Evolutionary conservation across 2,888 invertebrate genomes (phyloP), one percentile per base, ranked within the genome.

Genomic region (Acanthopleura granulata): DNA sequence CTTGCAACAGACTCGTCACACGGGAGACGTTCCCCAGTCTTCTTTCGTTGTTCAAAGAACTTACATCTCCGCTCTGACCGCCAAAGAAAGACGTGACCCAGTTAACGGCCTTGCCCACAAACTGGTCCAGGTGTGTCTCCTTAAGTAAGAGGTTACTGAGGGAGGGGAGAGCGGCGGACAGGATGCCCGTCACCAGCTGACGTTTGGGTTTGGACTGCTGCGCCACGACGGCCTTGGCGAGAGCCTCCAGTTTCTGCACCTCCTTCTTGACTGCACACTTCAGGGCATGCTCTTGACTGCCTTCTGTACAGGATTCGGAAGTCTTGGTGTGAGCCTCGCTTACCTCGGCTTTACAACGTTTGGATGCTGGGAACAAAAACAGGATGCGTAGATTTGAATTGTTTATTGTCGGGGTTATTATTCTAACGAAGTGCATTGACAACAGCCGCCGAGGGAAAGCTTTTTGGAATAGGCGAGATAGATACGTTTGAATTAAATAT

Each of bases 251-350:
- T 27, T 66, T 22, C 25, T 6, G 1, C 22, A 66, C 25, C 29
- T 66, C 66, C 14, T 66, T 66, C 66, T 66, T 66, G 66, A 66
- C 66, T 9, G 66, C 66, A 14, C 66, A 66, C 29, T 66, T 66
- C 25, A 66, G 25, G 4, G 66, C 66, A 3, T 27, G 6, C 25
- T 66, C 29, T 27, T 66, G 66, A 16, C 22, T 22, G 25, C 66
- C 29, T 14, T 66, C 66, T 1, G 66, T 66, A 14, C 66, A 66
- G 25, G 22, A 22, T 25, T 27, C 29, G 25, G 22, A 27, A 6
- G 66, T 66, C 16, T 66, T 66, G 25, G 66, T 66, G 66, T 66
- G 66, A 66, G 66, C 66, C 25, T 66, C 66, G 66, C 66, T 66
- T 6, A 66, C 66, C 29, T 66, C 66, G 25, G 66, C 66, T 27